phyloP scores from a whole-genome alignment of 2,797 vertebrate genomes.

The Triplophysa yarkandensis region DNA sequence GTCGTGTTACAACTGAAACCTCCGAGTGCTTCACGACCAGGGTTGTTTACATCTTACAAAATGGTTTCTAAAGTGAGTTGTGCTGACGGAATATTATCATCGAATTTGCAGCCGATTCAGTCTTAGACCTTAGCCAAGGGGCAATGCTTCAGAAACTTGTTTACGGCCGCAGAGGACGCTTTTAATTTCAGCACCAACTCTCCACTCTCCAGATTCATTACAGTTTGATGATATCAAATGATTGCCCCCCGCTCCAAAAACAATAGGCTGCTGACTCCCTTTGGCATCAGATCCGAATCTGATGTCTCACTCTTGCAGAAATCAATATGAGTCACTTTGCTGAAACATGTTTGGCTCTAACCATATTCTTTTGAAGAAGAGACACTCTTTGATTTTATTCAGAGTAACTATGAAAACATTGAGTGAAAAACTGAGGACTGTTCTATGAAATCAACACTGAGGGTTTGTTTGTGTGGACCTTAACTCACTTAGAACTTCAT shows the following conservation, averaged over 20 bases:
- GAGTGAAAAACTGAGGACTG: slow-evolving; percentile 21
- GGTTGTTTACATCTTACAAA: too few relatives aligned
- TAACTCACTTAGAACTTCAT: not conserved
- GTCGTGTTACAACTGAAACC: too few relatives aligned
- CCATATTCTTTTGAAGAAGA: slow-evolving; percentile 45
- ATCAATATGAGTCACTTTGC: slow-evolving; percentile 55
- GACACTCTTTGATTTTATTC: slow-evolving; percentile 40
- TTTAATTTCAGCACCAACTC: slow-evolving; percentile 52
- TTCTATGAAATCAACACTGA: slow-evolving; percentile 4
- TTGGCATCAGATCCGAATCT: slow-evolving; percentile 53
- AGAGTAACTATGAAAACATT: slow-evolving; percentile 44
- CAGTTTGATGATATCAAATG: slow-evolving; percentile 74
- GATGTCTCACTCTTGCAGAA: slow-evolving; percentile 50
- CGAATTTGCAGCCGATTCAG: slow-evolving; percentile 30
- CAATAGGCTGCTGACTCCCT: slow-evolving; percentile 62
- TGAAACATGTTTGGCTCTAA: slow-evolving; percentile 51
- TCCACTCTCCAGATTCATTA: slow-evolving; percentile 67
- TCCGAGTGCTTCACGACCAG: too few relatives aligned
- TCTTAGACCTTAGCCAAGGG: slow-evolving; percentile 37
- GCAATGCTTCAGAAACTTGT: slow-evolving; percentile 29
- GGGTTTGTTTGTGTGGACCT: not conserved
- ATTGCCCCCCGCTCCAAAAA: slow-evolving; percentile 68
- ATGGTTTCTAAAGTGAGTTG: not conserved
- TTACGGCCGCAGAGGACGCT: slow-evolving; percentile 47
- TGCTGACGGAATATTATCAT: slow-evolving; percentile 39